Evolutionary conservation across 2,888 invertebrate genomes (phyloP).

Genomic region (Apamea monoglypha): DNA sequence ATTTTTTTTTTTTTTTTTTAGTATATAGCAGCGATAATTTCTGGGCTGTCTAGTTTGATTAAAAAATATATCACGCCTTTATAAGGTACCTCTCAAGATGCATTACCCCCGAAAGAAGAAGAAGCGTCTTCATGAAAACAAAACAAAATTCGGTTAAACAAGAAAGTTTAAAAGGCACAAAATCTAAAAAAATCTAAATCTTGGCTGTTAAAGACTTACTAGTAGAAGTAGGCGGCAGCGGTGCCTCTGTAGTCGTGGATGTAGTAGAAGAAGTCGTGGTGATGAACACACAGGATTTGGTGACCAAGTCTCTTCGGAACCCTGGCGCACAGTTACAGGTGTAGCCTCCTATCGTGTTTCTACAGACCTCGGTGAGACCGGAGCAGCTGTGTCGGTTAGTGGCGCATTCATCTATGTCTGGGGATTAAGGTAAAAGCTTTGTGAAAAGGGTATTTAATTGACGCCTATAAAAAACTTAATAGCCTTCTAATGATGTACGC

Average conservation of each 20-base stretch:
- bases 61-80: not conserved
- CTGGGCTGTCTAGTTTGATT: not conserved
- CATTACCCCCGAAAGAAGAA: not conserved
- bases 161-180: not conserved
- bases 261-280: conserved; percentile 74
- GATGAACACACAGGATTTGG: conserved; percentile 78
- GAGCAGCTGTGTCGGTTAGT: conserved; percentile 91
- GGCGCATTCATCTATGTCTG: conserved; percentile 95
- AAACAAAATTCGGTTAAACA: not conserved
- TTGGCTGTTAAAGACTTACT: conserved; percentile 55
- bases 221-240: conserved; percentile 63
- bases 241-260: conserved; percentile 63
- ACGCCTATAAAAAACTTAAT: not conserved
- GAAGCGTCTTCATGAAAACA: not conserved
- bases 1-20: too few species aligned
- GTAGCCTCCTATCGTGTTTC: conserved; percentile 96
- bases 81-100: not conserved
- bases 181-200: not conserved
- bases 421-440: not conserved
- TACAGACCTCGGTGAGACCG: conserved; percentile 91
- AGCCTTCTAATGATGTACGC: not conserved
- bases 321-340: conserved; percentile 95
- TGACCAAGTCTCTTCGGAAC: conserved; percentile 92
- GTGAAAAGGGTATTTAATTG: not conserved
- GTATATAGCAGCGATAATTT: not conserved